phyloP scores from a whole-genome alignment of 2,888 invertebrate species.

The Lapara coniferarum region DNA sequence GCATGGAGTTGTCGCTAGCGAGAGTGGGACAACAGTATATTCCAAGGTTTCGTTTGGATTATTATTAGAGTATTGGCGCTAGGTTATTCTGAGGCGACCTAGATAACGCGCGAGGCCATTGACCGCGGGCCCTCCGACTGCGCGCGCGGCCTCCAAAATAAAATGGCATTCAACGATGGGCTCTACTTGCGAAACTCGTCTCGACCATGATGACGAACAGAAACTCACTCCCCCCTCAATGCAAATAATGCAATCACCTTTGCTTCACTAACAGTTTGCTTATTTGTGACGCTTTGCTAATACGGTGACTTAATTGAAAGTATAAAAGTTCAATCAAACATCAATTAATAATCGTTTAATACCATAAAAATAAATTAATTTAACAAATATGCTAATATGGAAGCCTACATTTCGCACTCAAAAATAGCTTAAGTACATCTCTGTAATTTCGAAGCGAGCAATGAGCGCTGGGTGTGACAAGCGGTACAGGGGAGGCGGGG shows the following conservation, averaged over 20 bases:
- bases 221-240: constrained; percentile 62
- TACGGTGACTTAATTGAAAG: not conserved
- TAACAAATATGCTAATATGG: not conserved
- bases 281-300: not conserved
- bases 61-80: constrained; percentile 83
- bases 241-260: constrained; percentile 63
- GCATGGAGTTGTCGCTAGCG: constrained; percentile 59
- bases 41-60: constrained; percentile 74
- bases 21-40: constrained; percentile 72
- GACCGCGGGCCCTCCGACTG: constrained; percentile 81
- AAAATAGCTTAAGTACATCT: constrained; percentile 48
- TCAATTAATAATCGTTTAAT: not conserved
- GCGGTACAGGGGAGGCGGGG: constrained; percentile 39
- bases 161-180: constrained; percentile 83
- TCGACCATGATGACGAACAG: constrained; percentile 71
- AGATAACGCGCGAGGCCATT: constrained; percentile 81
- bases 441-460: constrained; percentile 47
- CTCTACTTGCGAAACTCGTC: constrained; percentile 79
- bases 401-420: not conserved
- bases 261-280: constrained; percentile 49
- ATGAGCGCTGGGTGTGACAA: constrained; percentile 46
- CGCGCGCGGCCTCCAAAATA: constrained; percentile 82
- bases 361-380: not conserved
- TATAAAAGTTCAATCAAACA: not conserved
- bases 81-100: constrained; percentile 83